These are phyloP conservation scores for Geotrupes spiniger DNA, from an alignment of 2,888 invertebrate species.

Conservation along the genomic window DNA sequence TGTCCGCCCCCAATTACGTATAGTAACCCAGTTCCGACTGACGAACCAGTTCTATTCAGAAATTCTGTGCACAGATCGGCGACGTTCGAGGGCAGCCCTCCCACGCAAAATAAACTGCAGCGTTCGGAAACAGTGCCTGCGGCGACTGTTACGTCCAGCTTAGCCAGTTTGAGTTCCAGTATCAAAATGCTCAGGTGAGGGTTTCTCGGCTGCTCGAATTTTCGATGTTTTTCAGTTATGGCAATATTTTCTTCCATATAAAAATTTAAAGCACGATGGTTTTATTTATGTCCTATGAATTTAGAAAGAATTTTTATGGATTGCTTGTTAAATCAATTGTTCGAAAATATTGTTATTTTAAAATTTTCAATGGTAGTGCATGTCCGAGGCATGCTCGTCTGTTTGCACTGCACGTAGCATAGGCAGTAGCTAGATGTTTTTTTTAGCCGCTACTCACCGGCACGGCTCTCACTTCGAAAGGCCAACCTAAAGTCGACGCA, in stretches of 20 bases:
- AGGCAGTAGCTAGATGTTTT: conserved; percentile 42
- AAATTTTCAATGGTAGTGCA: conserved; percentile 1
- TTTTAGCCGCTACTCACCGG: conserved; percentile 81
- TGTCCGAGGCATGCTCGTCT: conserved; percentile 6
- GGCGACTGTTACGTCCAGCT: conserved; percentile 69
- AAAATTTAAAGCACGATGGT: too few species aligned
- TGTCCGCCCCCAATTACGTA: conserved; percentile 40
- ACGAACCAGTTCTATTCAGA: conserved; percentile 67
- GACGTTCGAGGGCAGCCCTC: conserved; percentile 55
- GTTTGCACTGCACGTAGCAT: conserved; percentile 35
- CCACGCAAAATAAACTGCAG: conserved; percentile 56
- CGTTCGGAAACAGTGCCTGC: conserved; percentile 74
- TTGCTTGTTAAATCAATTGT: background rate
- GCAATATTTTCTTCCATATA: too few species aligned
- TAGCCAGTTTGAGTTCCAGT: conserved; percentile 77
- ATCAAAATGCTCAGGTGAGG: conserved; percentile 65
- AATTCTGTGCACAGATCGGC: conserved; percentile 53
- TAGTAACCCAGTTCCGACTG: conserved; percentile 51
- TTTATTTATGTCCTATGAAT: too few species aligned
- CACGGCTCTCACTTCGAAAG: conserved; percentile 78
- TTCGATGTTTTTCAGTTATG: too few species aligned
- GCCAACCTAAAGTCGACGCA: conserved; percentile 75
- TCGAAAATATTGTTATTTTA: conserved; percentile 1
- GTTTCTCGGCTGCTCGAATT: conserved; percentile 39
- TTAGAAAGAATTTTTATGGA: too few species aligned